Evolutionary conservation across 2,797 vertebrate species (phyloP).

Genomic region (Anas acuta): DNA sequence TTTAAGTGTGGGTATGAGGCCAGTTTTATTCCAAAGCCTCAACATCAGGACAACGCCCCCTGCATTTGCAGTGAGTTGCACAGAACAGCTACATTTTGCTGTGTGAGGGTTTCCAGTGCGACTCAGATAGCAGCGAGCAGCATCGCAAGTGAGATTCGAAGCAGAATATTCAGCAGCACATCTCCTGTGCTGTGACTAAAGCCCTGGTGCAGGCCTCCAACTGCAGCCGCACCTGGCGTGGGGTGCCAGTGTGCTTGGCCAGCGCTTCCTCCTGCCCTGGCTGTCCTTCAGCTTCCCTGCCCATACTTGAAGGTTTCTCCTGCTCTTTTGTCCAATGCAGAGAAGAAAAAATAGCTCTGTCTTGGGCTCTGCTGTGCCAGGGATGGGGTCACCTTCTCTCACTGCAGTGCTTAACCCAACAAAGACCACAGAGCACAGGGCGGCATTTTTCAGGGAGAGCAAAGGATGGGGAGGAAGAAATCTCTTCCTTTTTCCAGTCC

Average conservation of each 20-base stretch:
- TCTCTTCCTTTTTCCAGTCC: not conserved
- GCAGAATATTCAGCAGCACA: not conserved
- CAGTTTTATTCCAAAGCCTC: not conserved
- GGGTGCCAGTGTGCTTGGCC: not conserved
- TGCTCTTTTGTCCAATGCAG: not conserved
- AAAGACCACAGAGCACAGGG: not conserved
- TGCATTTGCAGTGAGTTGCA: not conserved
- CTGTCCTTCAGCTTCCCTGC: not conserved
- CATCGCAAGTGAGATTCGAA: not conserved
- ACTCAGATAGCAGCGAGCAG: not conserved
- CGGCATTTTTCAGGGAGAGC: not conserved
- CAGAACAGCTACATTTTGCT: not conserved
- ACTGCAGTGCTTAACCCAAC: not conserved
- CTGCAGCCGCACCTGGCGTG: accelerated
- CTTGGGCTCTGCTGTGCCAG: not conserved
- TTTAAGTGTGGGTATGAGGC: not conserved
- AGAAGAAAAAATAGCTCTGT: not conserved
- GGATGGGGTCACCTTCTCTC: not conserved
- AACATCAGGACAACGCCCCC: not conserved
- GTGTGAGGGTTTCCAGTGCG: not conserved
- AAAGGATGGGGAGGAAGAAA: not conserved
- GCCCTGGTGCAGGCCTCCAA: not conserved
- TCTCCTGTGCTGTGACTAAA: not conserved
- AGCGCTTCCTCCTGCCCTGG: accelerated
- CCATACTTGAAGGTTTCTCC: not conserved